Evolutionary conservation across 2,797 vertebrate species (phyloP).

Genomic region (Aphelocoma californica): DNA sequence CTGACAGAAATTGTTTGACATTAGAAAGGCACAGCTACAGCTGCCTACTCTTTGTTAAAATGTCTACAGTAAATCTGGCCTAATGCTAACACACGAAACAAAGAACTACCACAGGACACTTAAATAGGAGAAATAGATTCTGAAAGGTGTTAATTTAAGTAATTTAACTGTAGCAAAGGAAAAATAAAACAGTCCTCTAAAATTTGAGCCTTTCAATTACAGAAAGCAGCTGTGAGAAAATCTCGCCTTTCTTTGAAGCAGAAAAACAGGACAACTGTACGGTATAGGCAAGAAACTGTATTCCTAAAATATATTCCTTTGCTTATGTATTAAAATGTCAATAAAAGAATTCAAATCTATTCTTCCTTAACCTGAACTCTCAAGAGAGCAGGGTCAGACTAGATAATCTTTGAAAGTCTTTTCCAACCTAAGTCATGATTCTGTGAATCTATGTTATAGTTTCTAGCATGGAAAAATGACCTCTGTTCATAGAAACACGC

Average conservation of each 20-base stretch:
- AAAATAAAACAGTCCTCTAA: conserved; percentile 50
- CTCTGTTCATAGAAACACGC: neutral
- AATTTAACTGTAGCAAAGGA: conserved; percentile 50
- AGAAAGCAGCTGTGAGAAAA: conserved; percentile 13
- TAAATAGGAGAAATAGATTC: conserved; percentile 45
- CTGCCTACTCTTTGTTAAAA: conserved; percentile 45
- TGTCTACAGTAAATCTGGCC: conserved; percentile 43
- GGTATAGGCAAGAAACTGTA: neutral
- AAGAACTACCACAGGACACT: conserved; percentile 46
- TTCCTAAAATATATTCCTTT: neutral
- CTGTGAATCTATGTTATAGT: neutral
- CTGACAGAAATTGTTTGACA: conserved; percentile 15
- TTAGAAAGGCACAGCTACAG: conserved; percentile 37
- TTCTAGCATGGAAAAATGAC: neutral
- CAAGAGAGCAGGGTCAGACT: neutral
- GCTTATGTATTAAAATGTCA: neutral
- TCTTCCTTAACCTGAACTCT: neutral
- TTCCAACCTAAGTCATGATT: neutral
- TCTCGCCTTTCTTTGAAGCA: neutral
- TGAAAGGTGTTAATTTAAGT: conserved; percentile 63
- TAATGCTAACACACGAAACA: conserved; percentile 50
- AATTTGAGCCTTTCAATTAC: conserved; percentile 39
- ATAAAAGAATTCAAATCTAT: neutral
- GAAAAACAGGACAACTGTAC: neutral
- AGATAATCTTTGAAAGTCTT: neutral